Conservation (phyloP, 2,113 vertebrate genomes). For the Nesogale talazaci region DNA sequence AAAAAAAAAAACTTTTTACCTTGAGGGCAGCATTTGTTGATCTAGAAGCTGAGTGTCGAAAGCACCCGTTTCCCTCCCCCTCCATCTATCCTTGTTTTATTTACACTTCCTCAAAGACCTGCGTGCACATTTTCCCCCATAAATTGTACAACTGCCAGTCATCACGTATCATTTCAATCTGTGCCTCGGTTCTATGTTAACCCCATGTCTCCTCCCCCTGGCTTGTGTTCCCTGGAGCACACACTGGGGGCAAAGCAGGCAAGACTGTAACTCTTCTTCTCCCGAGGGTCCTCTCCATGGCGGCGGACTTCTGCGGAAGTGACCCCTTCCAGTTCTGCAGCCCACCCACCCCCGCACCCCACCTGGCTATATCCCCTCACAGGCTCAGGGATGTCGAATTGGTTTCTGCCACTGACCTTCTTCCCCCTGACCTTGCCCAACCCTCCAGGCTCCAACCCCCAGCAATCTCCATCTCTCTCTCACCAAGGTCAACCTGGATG, state of each 20-base stretch:
- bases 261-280: conserved; percentile 82
- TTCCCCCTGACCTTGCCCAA: conserved; percentile 64
- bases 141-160: conserved; percentile 83
- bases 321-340: conserved; percentile 47
- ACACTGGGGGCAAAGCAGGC: conserved; percentile 74
- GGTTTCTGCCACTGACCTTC: conserved; percentile 71
- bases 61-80: conserved; percentile 66
- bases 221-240: conserved; percentile 83
- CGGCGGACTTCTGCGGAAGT: conserved; percentile 61
- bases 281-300: conserved; percentile 45
- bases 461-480: conserved; percentile 68
- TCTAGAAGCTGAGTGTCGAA: conserved; percentile 82
- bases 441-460: conserved; percentile 60
- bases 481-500: conserved; percentile 82
- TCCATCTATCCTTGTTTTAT: conserved; percentile 82
- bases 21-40: conserved; percentile 85
- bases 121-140: conserved; percentile 84
- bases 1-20: conserved; percentile 79
- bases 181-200: conserved; percentile 83
- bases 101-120: conserved; percentile 85
- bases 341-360: background rate
- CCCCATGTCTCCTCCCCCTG: conserved; percentile 81
- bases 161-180: conserved; percentile 82
- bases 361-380: conserved; percentile 66
- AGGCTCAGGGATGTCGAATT: conserved; percentile 75